Evolutionary conservation across 2,113 vertebrate species (phyloP).

Genomic region (Origma solitaria): DNA sequence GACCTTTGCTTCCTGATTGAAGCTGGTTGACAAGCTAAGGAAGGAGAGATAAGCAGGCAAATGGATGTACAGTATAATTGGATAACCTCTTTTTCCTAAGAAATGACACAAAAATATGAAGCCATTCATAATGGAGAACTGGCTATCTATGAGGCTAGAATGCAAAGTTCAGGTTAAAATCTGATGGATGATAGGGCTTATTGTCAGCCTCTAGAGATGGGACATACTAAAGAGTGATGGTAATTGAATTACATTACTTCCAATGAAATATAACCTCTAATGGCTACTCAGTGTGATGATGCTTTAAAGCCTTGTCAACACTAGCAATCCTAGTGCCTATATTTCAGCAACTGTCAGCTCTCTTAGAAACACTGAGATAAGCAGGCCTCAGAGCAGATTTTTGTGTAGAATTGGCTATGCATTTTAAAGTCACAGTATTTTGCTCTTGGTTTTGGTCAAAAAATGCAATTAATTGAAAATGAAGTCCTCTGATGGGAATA

Average conservation of each 20-base stretch:
- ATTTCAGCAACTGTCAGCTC: slow-evolving; percentile 64
- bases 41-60: neutral
- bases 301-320: slow-evolving; percentile 67
- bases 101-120: slow-evolving; percentile 17
- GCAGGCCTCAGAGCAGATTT: neutral
- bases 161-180: slow-evolving; percentile 55
- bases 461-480: neutral
- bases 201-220: slow-evolving; percentile 39
- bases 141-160: slow-evolving; percentile 17
- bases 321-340: slow-evolving; percentile 55
- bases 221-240: slow-evolving; percentile 47
- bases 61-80: slow-evolving; percentile 13
- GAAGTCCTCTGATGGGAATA: neutral
- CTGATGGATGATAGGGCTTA: slow-evolving; percentile 38
- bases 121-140: slow-evolving; percentile 12
- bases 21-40: neutral
- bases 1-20: slow-evolving; percentile 41
- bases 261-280: slow-evolving; percentile 66
- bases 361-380: slow-evolving; percentile 48
- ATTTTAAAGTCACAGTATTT: slow-evolving; percentile 34
- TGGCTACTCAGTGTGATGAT: slow-evolving; percentile 62
- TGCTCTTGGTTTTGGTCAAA: neutral
- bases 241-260: slow-evolving; percentile 63
- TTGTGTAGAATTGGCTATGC: neutral
- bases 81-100: slow-evolving; percentile 9